phyloP scores from a whole-genome alignment of 2,113 vertebrate genomes.

The Ranitomeya imitator region DNA sequence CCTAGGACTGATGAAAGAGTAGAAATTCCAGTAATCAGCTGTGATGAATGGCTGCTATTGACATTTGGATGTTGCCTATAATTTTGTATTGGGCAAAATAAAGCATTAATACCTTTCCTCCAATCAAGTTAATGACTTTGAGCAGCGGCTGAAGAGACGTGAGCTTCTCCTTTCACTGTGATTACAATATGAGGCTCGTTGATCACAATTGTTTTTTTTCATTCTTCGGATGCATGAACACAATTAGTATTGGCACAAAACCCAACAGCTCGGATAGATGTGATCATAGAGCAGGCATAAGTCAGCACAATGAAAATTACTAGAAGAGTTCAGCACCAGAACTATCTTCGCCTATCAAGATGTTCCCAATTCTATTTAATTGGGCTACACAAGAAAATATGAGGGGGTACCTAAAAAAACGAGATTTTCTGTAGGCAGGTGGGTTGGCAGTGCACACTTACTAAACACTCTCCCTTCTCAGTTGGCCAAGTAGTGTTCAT shows the following conservation, averaged over 20 bases:
- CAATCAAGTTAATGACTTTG: not conserved
- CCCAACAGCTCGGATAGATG: not conserved
- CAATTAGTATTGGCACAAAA: conserved; percentile 26
- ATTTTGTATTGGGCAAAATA: not conserved
- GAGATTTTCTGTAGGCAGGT: too few relatives aligned
- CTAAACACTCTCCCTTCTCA: too few relatives aligned
- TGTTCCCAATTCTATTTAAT: not conserved
- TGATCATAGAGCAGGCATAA: not conserved
- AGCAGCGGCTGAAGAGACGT: not conserved
- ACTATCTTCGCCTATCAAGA: not conserved
- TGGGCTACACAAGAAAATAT: not conserved
- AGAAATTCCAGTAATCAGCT: not conserved
- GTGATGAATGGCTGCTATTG: not conserved
- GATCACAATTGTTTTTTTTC: conserved; percentile 27
- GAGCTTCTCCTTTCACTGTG: conserved; percentile 14
- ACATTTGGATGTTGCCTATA: not conserved
- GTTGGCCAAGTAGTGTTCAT: too few relatives aligned
- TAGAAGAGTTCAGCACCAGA: not conserved
- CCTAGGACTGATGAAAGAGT: not conserved
- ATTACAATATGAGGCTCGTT: not conserved
- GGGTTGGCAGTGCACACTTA: too few relatives aligned
- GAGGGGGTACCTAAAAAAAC: too few relatives aligned
- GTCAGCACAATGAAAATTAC: not conserved
- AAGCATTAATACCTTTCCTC: not conserved
- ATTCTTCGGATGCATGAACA: conserved; percentile 34